These are phyloP conservation scores for Hippocampus guttulatus DNA, from an alignment of 2,113 vertebrate species.

Conservation along the genomic window DNA sequence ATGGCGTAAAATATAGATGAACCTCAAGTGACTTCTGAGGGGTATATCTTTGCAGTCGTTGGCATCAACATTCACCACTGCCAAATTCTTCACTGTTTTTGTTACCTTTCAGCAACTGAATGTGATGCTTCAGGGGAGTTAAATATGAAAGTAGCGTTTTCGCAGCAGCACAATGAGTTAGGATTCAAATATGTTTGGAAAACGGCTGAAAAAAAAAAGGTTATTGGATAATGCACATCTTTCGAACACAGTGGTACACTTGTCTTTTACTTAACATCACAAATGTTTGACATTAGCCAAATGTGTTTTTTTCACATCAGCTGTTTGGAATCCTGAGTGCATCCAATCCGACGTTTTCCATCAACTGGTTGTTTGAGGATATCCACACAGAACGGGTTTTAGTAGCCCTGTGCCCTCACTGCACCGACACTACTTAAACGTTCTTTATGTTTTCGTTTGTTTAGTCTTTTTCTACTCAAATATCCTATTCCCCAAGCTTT, in stretches of 20 bases:
- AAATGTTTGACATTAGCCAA: constrained; percentile 19
- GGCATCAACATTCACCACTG: neutral
- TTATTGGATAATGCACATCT: neutral
- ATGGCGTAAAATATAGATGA: constrained; percentile 1
- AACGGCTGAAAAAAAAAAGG: neutral
- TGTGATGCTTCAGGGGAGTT: constrained; percentile 3
- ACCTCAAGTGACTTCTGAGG: neutral
- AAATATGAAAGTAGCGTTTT: neutral
- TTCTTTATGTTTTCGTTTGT: neutral
- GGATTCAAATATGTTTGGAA: neutral
- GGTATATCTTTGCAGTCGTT: neutral
- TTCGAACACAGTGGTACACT: neutral
- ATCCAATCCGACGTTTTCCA: constrained; percentile 18
- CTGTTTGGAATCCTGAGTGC: constrained; percentile 38
- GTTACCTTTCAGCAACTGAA: neutral
- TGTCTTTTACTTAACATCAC: constrained; percentile 7
- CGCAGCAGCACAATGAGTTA: constrained; percentile 3
- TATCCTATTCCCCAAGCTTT: constrained; percentile 20
- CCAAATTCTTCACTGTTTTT: neutral
- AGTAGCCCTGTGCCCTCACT: constrained; percentile 20
- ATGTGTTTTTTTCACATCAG: neutral
- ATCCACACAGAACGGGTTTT: constrained; percentile 11
- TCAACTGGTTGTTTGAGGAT: constrained; percentile 20
- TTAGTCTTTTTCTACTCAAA: constrained; percentile 13
- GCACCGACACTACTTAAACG: constrained; percentile 10